phyloP scores from a whole-genome alignment of 2,113 vertebrate genomes.

The Tonatia bakeri region DNA sequence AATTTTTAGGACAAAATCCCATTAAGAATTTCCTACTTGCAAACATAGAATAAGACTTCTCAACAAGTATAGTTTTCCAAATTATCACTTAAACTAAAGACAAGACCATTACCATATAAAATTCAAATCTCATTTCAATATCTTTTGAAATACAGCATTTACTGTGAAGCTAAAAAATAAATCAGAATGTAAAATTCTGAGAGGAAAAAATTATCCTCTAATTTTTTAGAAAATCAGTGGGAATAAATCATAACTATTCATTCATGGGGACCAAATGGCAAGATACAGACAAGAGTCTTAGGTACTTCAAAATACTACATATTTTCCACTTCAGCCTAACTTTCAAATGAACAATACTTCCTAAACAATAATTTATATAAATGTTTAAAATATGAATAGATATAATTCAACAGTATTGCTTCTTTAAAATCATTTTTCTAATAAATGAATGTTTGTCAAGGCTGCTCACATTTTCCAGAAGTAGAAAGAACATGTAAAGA shows the following conservation, averaged over 20 bases:
- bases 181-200: neutral
- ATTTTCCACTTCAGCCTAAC: neutral
- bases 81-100: slow-evolving; percentile 1
- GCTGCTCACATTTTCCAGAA: slow-evolving; percentile 15
- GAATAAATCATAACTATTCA: slow-evolving; percentile 1
- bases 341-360: neutral
- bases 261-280: neutral
- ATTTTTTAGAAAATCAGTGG: neutral
- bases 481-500: neutral
- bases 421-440: neutral
- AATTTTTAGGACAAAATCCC: slow-evolving; percentile 19
- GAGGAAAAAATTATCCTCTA: neutral
- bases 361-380: neutral
- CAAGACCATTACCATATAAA: neutral
- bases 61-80: neutral
- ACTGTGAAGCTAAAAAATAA: slow-evolving; percentile 37
- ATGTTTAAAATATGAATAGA: neutral
- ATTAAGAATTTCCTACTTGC: neutral
- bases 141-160: neutral
- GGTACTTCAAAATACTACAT: neutral
- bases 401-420: neutral
- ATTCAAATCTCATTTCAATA: neutral
- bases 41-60: neutral
- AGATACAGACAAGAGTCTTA: neutral
- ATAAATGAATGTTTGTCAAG: neutral